These are phyloP conservation scores for Syrista parreyssii DNA, from an alignment of 2,888 invertebrate genomes.

Conservation along the genomic window DNA sequence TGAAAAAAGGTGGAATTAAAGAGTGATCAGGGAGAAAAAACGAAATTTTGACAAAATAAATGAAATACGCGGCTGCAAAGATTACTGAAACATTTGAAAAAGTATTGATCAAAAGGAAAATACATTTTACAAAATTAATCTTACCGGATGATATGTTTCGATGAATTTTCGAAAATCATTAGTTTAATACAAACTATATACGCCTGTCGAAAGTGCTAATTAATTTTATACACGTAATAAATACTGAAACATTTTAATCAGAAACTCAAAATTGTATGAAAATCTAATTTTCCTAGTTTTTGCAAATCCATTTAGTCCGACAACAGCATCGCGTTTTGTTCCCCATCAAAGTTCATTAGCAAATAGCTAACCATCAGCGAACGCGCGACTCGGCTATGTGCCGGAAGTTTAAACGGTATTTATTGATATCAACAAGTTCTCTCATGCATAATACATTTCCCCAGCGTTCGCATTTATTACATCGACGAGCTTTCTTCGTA, in stretches of 20 bases:
- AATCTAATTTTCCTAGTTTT: neutral
- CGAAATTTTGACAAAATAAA: neutral
- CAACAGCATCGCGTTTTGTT: neutral
- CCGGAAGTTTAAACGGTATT: conserved; percentile 26
- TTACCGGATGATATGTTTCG: neutral
- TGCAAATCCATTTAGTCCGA: conserved; percentile 17
- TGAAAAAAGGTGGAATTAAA: neutral
- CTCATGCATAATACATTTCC: conserved; percentile 35
- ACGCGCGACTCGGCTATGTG: conserved; percentile 10
- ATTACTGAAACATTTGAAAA: neutral
- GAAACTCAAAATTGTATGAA: neutral
- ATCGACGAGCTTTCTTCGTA: conserved; percentile 22
- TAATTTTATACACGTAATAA: no score
- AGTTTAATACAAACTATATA: neutral
- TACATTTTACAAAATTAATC: neutral
- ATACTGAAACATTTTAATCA: neutral
- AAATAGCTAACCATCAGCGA: neutral
- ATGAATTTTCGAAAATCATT: neutral
- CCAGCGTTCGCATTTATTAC: conserved; percentile 29
- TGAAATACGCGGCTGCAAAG: neutral
- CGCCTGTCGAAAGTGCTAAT: no score
- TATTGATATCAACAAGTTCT: conserved; percentile 28
- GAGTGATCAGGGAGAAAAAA: neutral
- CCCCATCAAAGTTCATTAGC: conserved; percentile 8
- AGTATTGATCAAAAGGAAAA: neutral